Percentiles rank a stretch among this genome's conserved stretches.
phyloP scores from a whole-genome alignment of 2,113 vertebrate species.

The Choloepus hoffmanni region DNA sequence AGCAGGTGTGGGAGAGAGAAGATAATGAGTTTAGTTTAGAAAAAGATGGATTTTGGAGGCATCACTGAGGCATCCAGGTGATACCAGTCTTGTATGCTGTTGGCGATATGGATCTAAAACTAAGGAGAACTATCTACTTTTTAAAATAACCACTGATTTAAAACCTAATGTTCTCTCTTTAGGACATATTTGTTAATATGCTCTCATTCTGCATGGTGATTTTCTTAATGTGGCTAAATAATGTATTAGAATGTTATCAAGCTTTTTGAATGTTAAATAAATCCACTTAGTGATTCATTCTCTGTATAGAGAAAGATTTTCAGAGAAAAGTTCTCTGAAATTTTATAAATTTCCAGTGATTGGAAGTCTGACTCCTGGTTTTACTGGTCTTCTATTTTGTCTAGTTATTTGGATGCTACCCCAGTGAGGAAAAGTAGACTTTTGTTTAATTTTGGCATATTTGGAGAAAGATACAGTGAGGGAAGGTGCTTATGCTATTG shows the following conservation, averaged over 20 bases:
- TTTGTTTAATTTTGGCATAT: constrained; percentile 15
- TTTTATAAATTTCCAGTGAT: not conserved
- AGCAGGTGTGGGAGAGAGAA: not conserved
- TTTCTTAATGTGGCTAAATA: not conserved
- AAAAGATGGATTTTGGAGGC: not conserved
- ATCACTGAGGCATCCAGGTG: not conserved
- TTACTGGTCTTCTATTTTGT: constrained; percentile 25
- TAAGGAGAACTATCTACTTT: not conserved
- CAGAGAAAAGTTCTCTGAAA: too few relatives aligned
- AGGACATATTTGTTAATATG: not conserved
- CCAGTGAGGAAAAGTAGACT: not conserved
- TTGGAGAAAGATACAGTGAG: not conserved
- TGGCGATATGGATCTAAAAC: not conserved
- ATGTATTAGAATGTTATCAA: not conserved
- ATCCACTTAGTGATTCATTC: not conserved
- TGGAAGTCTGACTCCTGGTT: constrained; percentile 7
- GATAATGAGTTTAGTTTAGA: not conserved
- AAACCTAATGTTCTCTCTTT: not conserved
- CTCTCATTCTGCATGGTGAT: not conserved
- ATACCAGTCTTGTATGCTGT: not conserved
- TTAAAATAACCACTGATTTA: not conserved
- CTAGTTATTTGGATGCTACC: constrained; percentile 13
- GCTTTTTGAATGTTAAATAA: constrained; percentile 38
- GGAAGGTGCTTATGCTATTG: not conserved
- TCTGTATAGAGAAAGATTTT: not conserved